phyloP scores from a whole-genome alignment of 1,140 invertebrate genomes.

The Lamellibrachia luymesi region DNA sequence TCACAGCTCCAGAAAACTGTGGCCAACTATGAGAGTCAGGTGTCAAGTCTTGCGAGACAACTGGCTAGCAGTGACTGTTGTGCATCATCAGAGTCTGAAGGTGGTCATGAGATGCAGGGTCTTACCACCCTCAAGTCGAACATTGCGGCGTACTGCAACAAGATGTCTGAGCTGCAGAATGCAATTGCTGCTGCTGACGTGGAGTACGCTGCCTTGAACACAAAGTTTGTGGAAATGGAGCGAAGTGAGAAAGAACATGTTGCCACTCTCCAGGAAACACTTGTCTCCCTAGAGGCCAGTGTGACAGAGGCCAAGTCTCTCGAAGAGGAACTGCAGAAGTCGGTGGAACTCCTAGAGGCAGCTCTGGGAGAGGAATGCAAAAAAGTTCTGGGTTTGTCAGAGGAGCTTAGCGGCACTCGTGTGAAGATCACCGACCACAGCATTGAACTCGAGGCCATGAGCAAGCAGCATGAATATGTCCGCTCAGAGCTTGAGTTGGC shows the following conservation, averaged over 20 bases:
- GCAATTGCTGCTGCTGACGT: not conserved
- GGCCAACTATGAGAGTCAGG: not conserved
- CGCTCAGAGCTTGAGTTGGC: not conserved
- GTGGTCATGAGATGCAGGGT: not conserved
- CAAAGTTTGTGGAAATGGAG: not conserved
- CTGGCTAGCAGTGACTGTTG: not conserved
- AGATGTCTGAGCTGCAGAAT: not conserved
- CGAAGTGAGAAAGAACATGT: not conserved
- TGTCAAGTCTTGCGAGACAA: not conserved
- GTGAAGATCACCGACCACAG: not conserved
- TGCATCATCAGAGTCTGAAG: not conserved
- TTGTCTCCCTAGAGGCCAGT: not conserved
- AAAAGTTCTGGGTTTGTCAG: not conserved
- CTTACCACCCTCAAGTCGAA: not conserved
- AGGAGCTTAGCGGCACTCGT: not conserved
- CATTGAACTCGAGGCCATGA: not conserved
- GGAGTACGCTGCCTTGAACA: not conserved
- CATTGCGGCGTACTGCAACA: not conserved
- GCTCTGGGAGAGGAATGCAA: not conserved
- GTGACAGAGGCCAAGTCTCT: not conserved
- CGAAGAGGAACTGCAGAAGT: not conserved
- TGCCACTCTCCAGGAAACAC: not conserved
- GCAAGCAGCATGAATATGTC: not conserved
- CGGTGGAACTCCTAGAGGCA: not conserved
- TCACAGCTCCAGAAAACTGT: not conserved